Base-by-base conservation (phyloP, 2,113 vertebrate species). In the Lophura nycthemera region DNA sequence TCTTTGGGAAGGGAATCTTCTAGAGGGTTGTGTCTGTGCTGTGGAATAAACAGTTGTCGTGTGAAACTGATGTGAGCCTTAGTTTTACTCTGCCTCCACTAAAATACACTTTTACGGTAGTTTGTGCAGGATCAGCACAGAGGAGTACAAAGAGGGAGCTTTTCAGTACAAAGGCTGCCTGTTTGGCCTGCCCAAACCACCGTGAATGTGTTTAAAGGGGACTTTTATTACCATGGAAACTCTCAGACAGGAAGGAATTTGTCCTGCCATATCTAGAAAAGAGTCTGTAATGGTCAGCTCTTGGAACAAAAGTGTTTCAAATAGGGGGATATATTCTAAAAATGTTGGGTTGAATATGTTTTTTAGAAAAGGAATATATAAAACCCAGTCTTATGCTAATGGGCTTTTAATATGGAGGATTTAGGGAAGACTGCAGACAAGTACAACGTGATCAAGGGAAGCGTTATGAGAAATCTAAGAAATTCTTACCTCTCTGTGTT, bases 161-260 rank as follows among this genome's bases (percentile, higher is more conserved):
- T 96, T 96, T 95, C 95, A 96, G 95, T 95, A 97, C 96, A 97
- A 97, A 97, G 96, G 95, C 96, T 95, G 96, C 95, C 96, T 97
- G 96, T 97, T 97, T 97, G 96, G 96, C 92, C 95, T 95, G 96
- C 95, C 94, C 94, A 97, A 96, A 97, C 95, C 95, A 96, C 95
- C 88, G 94, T 97, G 94, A 96, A 97, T 97, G 96, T 97, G 93
- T 95, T 96, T 97, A 97, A 97, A 96, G 95, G 96, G 96, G 96
- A 97, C 96, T 97, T 96, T 96, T 96, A 97, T 97, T 97, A 73
- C 96, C 96, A 97, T 97, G 96, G 96, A 95, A 97, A 97, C 96
- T 96, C 95, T 97, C 95, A 96, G 96, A 97, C 96, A 97, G 96
- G 94, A 97, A 97, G 96, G 96, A 97, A 97, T 97, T 97, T 97